Evolutionary conservation across 1,140 invertebrate genomes (phyloP).

Genomic region (Saccostrea glomerata): DNA sequence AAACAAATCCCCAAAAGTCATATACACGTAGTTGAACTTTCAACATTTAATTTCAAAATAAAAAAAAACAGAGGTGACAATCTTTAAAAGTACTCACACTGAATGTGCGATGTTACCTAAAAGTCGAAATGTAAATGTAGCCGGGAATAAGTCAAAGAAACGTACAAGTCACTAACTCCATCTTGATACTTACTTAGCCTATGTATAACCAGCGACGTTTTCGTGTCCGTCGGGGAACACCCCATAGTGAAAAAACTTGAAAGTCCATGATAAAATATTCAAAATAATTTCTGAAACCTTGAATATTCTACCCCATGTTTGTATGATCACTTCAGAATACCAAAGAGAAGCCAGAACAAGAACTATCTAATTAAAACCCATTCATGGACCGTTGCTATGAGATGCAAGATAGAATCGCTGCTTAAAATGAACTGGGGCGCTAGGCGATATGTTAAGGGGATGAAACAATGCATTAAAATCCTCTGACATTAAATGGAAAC

Average conservation of each 20-base stretch:
- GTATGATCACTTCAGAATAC: neutral
- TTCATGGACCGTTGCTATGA: constrained; percentile 15
- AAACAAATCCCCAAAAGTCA: too few species aligned
- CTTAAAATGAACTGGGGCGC: neutral
- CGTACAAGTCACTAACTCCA: too few species aligned
- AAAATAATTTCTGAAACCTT: neutral
- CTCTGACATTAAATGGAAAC: neutral
- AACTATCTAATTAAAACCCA: neutral
- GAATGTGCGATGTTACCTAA: too few species aligned
- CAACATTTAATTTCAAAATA: too few species aligned
- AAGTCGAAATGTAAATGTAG: too few species aligned
- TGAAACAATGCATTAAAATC: constrained; percentile 34
- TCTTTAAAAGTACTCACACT: too few species aligned
- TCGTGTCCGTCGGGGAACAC: neutral
- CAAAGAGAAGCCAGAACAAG: neutral
- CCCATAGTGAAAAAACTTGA: neutral
- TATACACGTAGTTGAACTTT: too few species aligned
- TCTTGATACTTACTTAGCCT: neutral
- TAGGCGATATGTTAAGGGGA: neutral
- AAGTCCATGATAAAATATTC: neutral
- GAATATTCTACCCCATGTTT: constrained; percentile 9
- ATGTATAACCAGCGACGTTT: neutral
- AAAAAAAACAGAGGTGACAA: too few species aligned
- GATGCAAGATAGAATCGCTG: constrained; percentile 11
- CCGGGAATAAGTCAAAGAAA: too few species aligned